These are phyloP conservation scores for Oligia latruncula DNA, from an alignment of 2,888 invertebrate genomes.

Conservation along the genomic window DNA sequence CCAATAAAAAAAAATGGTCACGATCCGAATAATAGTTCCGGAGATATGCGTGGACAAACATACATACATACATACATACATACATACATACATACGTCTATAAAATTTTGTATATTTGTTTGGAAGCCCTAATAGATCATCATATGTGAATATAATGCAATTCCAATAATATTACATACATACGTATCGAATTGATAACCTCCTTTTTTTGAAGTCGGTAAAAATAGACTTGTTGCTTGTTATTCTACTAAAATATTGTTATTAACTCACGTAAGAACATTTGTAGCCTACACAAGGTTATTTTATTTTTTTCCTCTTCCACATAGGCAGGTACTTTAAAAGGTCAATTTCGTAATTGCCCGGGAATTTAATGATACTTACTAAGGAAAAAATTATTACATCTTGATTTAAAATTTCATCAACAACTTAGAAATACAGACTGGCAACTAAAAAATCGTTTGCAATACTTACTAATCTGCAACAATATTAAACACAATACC, in stretches of 20 bases:
- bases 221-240: conserved; percentile 4
- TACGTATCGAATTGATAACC: too few relatives aligned
- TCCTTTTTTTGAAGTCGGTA: too few relatives aligned
- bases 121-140: too few relatives aligned
- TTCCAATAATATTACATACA: too few relatives aligned
- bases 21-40: too few relatives aligned
- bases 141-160: too few relatives aligned
- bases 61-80: too few relatives aligned
- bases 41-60: too few relatives aligned
- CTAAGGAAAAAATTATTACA: background rate
- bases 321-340: background rate
- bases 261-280: conserved; percentile 2
- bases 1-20: too few relatives aligned
- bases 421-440: background rate
- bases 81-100: too few relatives aligned
- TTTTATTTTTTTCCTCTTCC: background rate
- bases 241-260: conserved; percentile 7
- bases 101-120: too few relatives aligned
- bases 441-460: conserved; percentile 15
- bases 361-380: background rate
- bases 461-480: background rate
- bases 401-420: background rate
- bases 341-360: background rate
- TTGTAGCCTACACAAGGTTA: background rate
- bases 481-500: conserved; percentile 7